phyloP scores from a whole-genome alignment of 2,113 vertebrate genomes.

The Petrocephalus zakoni region DNA sequence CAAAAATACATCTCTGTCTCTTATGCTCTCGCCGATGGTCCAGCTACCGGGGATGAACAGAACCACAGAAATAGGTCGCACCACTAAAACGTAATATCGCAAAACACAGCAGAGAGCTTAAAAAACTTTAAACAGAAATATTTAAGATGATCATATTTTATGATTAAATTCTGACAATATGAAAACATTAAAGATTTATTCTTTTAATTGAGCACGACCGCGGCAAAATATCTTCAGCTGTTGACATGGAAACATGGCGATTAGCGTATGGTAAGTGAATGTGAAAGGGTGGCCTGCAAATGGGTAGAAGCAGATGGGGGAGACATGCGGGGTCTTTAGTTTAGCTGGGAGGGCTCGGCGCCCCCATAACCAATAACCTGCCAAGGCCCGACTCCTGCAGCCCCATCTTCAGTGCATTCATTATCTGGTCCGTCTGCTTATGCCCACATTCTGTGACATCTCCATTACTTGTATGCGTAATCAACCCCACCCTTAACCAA shows the following conservation, averaged over 20 bases:
- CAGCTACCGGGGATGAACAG: neutral
- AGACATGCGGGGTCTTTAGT: constrained; percentile 39
- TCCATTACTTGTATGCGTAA: neutral
- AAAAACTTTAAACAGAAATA: neutral
- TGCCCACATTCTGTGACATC: neutral
- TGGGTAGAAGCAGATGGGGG: constrained; percentile 37
- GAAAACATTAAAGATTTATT: neutral
- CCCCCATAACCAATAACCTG: constrained; percentile 21
- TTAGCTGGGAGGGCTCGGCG: constrained; percentile 44
- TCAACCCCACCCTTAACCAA: neutral
- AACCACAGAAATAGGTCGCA: neutral
- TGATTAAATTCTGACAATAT: neutral
- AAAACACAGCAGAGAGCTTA: neutral
- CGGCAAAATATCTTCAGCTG: neutral
- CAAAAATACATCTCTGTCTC: neutral
- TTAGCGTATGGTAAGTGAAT: neutral
- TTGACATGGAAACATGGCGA: neutral
- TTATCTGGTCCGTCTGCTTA: neutral
- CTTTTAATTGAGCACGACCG: neutral
- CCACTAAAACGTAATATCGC: constrained; percentile 1
- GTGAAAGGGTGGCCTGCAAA: neutral
- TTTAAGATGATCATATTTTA: constrained; percentile 5
- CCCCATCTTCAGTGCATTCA: neutral
- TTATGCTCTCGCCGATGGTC: neutral
- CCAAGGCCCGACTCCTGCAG: neutral